Percentiles rank a stretch among this genome's conserved stretches.
phyloP scores from a whole-genome alignment of 2,113 vertebrate genomes.

The Petaurus breviceps region DNA sequence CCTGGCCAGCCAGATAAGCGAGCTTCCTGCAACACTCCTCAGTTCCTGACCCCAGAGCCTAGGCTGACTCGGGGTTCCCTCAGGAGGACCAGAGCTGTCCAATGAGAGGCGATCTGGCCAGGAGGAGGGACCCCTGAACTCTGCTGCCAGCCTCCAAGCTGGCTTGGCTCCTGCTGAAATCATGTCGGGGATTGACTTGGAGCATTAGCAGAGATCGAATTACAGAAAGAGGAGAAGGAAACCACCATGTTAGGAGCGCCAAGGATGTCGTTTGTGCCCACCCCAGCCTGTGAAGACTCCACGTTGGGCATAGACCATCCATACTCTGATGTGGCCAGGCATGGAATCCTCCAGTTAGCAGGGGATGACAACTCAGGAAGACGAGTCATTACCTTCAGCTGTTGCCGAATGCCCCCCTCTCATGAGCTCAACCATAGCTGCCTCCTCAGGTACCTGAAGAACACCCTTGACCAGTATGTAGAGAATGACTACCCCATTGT shows the following conservation, averaged over 20 bases:
- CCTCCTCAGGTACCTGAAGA: constrained; percentile 91
- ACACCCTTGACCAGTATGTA: constrained; percentile 90
- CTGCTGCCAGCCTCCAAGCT: neutral
- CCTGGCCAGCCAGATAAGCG: neutral
- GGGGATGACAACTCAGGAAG: constrained; percentile 90
- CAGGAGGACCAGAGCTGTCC: neutral
- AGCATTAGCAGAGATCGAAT: constrained; percentile 86
- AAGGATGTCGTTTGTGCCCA: neutral
- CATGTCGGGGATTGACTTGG: constrained; percentile 80
- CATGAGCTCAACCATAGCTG: constrained; percentile 90
- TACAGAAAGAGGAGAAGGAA: constrained; percentile 84
- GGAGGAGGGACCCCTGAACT: neutral
- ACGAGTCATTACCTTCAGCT: constrained; percentile 90
- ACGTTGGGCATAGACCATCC: constrained; percentile 84
- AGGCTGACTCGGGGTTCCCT: too few relatives aligned
- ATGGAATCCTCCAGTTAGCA: constrained; percentile 91
- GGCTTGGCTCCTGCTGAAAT: constrained; percentile 10
- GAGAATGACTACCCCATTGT: constrained; percentile 90
- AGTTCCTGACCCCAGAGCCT: neutral
- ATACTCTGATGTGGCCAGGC: constrained; percentile 91
- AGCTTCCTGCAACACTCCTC: neutral
- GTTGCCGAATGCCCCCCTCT: constrained; percentile 89
- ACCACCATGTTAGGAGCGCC: constrained; percentile 28
- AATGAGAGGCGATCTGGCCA: neutral
- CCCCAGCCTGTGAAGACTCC: constrained; percentile 32